Evolutionary conservation across 2,888 invertebrate species (phyloP).

Genomic region (Pasiphila rectangulata): DNA sequence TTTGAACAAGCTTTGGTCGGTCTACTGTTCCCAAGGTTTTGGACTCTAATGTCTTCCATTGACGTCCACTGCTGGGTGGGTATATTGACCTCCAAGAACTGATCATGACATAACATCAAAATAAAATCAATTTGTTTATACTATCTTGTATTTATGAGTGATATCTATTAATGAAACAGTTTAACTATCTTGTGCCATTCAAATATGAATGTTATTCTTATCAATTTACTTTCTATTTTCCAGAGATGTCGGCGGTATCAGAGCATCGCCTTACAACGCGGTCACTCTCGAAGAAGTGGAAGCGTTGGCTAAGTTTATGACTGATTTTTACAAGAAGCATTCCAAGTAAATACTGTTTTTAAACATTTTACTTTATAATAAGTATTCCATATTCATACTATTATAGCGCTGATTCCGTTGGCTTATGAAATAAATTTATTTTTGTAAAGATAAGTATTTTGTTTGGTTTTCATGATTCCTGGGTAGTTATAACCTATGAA

Average conservation of each 20-base stretch:
- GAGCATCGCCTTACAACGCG: constrained; percentile 98
- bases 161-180: too few species aligned
- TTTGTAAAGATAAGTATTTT: constrained; percentile 6
- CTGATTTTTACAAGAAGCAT: constrained; percentile 85
- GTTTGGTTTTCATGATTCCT: constrained; percentile 46
- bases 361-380: constrained; percentile 14
- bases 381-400: constrained; percentile 6
- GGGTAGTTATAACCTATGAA: constrained; percentile 76
- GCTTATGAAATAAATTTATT: constrained; percentile 14
- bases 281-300: constrained; percentile 90
- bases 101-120: too few species aligned
- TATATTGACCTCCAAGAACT: too few species aligned
- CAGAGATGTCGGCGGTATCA: constrained; percentile 96
- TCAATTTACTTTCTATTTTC: constrained; percentile 23
- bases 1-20: too few species aligned
- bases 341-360: constrained; percentile 50
- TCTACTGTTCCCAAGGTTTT: too few species aligned
- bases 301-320: constrained; percentile 90
- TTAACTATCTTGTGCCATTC: too few species aligned
- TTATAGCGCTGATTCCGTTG: not conserved
- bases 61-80: too few species aligned
- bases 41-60: too few species aligned
- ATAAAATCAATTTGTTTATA: too few species aligned
- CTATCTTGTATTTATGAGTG: too few species aligned
- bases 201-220: constrained; percentile 2